Conservation (phyloP, 2,113 vertebrate genomes). For the Tor tambroides region DNA sequence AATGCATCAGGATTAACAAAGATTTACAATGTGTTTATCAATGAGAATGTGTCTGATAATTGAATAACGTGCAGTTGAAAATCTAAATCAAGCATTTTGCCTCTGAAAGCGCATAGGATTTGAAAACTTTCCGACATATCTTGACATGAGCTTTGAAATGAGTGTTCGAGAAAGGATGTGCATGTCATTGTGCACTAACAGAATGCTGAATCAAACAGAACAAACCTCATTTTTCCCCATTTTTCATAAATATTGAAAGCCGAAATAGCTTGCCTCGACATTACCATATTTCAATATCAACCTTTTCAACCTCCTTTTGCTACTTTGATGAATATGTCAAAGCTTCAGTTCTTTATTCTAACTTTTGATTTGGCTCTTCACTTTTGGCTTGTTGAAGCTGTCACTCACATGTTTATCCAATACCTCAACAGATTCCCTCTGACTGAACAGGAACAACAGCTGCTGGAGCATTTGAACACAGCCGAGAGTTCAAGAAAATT, state of each 20-base stretch:
- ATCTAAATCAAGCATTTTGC: neutral
- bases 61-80: neutral
- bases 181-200: conserved; percentile 5
- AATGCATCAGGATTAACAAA: neutral
- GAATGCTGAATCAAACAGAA: conserved; percentile 24
- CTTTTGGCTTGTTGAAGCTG: conserved; percentile 12
- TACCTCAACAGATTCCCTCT: conserved; percentile 19
- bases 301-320: conserved; percentile 29
- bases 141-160: conserved; percentile 14
- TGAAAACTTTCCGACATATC: neutral
- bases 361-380: conserved; percentile 26
- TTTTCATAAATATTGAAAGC: conserved; percentile 43
- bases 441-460: conserved; percentile 13
- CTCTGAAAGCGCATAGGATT: neutral
- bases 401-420: conserved; percentile 43
- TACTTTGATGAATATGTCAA: conserved; percentile 44
- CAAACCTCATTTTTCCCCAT: neutral
- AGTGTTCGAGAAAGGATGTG: neutral
- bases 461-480: conserved; percentile 57
- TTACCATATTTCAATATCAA: conserved; percentile 32
- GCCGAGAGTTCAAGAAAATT: conserved; percentile 42
- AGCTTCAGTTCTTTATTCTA: conserved; percentile 16
- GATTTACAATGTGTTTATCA: neutral
- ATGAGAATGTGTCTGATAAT: neutral
- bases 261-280: conserved; percentile 15